Percentiles rank a stretch among this genome's conserved stretches.
Conservation (phyloP, 2,888 invertebrate genomes). For the Platycheirus albimanus region DNA sequence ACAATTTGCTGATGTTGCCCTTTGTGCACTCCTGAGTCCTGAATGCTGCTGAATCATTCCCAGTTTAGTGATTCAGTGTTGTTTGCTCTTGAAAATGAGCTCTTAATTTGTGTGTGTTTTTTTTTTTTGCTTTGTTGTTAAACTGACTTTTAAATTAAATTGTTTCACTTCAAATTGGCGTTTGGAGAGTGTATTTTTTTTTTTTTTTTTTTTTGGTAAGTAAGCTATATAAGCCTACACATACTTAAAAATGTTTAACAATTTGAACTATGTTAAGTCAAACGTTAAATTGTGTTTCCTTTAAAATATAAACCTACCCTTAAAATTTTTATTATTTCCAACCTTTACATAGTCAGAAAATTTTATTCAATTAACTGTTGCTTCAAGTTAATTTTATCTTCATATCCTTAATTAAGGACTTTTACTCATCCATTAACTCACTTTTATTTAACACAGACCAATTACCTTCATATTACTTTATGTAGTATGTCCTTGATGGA, state of each 20-base stretch:
- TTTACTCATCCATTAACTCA: not conserved
- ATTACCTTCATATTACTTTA: not conserved
- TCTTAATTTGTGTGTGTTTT: not conserved
- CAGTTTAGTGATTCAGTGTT: not conserved
- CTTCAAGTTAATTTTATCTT: not conserved
- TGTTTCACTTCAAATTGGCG: no score
- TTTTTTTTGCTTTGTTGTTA: not conserved
- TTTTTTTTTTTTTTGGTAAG: no score
- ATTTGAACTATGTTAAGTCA: constrained; percentile 2
- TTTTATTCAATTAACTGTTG: not conserved
- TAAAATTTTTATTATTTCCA: not conserved
- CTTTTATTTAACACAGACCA: not conserved
- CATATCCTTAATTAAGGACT: not conserved
- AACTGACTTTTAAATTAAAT: not conserved
- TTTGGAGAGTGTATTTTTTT: no score
- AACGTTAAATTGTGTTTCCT: not conserved
- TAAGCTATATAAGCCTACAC: no score
- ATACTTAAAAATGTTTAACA: no score
- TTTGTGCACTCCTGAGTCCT: no score
- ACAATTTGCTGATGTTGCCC: not conserved
- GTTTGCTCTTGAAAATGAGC: no score
- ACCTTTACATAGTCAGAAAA: not conserved
- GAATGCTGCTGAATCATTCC: no score
- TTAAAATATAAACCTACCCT: not conserved
- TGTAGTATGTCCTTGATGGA: no score